Base-by-base conservation (phyloP, 2,113 vertebrate genomes). In the Pteruthius melanotis region DNA sequence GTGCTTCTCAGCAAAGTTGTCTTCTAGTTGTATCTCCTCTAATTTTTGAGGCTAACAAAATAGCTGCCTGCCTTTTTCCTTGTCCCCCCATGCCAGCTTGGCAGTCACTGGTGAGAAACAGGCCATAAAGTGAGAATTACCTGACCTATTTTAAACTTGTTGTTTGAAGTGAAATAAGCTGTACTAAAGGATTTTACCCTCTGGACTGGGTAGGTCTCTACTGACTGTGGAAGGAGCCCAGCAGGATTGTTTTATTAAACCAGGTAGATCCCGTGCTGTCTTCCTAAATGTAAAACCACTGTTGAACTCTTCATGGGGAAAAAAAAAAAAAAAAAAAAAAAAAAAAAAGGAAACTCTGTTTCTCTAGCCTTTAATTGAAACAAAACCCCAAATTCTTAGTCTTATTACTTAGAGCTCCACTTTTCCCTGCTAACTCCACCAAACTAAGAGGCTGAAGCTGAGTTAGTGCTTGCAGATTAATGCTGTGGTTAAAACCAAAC, bases 261-360 rank as follows among this genome's bases (percentile, higher is more conserved):
- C 37, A 59, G 19, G 11, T 18, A 23, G 14, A 35, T 82, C 6
- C 6, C 2, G 9, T 63, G 10, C 11, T 83, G 35, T 33, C 42
- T 26, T 72, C 30, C 15, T 93, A 35, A 56, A 88, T 52, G 4
- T 49, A 53, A 11, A 82, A 66, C 2, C 56, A 52, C 11, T 52
- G 6, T 7, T 45, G 15, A 68, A 35, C 5, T 44, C 16, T 84
- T 63, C 35, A 50, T 28, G 22, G 8, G 19, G 4, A 6, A 11
- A n/a, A 77, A 8, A 63, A 23, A n/a, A 0, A 63, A 23, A n/a
- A 0, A 6, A 11, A n/a, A 77, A 8, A 63, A 23, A n/a, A 0
- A 6, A 11, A n/a, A 77, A 8, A 63, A 23, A n/a, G 0, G 1
- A 7, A 65, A 28, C 7, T 24, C 23, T 7, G 0, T 27, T 31